Evolutionary conservation across 1,140 invertebrate species (phyloP), one percentile per base, ranked within the genome.

Genomic region (Gonatopus flavifemur): DNA sequence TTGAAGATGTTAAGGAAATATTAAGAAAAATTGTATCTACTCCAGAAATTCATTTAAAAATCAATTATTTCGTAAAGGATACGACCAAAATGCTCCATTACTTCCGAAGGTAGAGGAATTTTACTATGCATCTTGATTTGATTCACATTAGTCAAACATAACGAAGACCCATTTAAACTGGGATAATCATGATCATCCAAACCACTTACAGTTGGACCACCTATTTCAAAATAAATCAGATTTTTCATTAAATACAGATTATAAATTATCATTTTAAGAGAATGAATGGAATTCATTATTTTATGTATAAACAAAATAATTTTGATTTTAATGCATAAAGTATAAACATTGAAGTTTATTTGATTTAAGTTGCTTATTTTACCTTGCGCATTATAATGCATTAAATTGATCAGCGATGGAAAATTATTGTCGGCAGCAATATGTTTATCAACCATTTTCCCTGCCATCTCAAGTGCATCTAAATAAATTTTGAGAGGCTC

Each of bases 11-110:
- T 69, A 71, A 70, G 64, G 44, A 64, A 58, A 32, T 51, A 3
- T 25, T 40, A 43, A 30, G 20, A 37, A 2, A 74, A 81, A 49
- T 78, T 77, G 54, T 74, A 76, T 52, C 71, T 74, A 69, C 53
- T 58, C 32, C 59, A 59, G 38, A n/a, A 25, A 31, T 15, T 37
- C 41, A 36, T 53, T 28, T 30, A 28, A 60, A 61, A 81, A 85
- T 31, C n/a, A n/a, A n/a, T n/a, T n/a, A n/a, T n/a, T n/a, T 30
- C 7, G 54, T 56, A 83, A 87, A 89, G 85, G 87, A 88, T 91
- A 94, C 91, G 90, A 59, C 87, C 85, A 83, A 96, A 94, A 72
- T 96, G 91, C 77, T 97, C 93, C 73, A 95, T 84, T 49, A 98
- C 87, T 82, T 96, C 93, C 12, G 89, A 85, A 13, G 95, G 94